Base-by-base conservation (phyloP, 1,140 invertebrate genomes). In the Hyles vespertilio region DNA sequence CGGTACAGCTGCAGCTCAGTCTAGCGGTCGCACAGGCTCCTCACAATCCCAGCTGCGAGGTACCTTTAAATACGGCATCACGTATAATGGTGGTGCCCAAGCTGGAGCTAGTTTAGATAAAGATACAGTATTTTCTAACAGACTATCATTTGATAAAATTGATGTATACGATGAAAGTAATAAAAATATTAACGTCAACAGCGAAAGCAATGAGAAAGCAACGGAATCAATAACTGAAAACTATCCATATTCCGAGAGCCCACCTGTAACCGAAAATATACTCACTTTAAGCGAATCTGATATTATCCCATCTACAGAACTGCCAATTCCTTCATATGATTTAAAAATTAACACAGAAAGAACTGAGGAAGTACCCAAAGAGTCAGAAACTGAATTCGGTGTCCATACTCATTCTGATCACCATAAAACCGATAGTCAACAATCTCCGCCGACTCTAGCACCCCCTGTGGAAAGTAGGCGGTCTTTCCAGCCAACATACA, bases 41-140 rank as follows among this genome's bases (percentile, higher is more conserved):
- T 95, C 94, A 44, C 95, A 96, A 77, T 93, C 94, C 33, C 95
- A 96, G 84, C 91, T 96, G 33, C 92, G 93, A 76, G 95, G 95
- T 36, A 92, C 94, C 10, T 95, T 93, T 69, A 91, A 91, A 72
- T 95, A 94, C 77, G 95, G 95, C 11, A 94, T 96, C 22, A 93
- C 92, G 9, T 96, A 96, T 67, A 94, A 91, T 34, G 95, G 95
- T 9, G 94, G 94, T 1, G 95, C 95, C 3, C 95, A 96, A 81
- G 92, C 95, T 36, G 94, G 94, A 9, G 94, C 94, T 8, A 95
- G 95, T 62, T 90, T 92, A 46, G 91, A 91, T 60, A 89, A 89
- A 67, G 84, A 87, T 57, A 74, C 82, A 40, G 73, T 87, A 60
- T 87, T 87, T 60, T 74, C 78, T 5, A 87, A 81, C 59, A 73